Evolutionary conservation across 2,113 vertebrate species (phyloP), one percentile per base, ranked within the genome.

Genomic region (Saimiri boliviensis): DNA sequence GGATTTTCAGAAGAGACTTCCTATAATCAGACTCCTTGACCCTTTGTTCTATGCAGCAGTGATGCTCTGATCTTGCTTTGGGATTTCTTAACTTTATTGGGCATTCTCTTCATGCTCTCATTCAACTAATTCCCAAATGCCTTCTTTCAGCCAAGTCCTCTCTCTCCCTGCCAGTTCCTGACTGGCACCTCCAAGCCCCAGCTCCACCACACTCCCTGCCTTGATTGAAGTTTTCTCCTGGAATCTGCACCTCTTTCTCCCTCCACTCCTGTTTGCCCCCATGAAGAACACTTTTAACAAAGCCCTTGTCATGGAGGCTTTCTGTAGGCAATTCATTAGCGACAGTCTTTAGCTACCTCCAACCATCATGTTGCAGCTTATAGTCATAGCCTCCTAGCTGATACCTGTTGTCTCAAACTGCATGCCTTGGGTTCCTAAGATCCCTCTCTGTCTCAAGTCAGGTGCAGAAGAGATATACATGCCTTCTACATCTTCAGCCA

Each of bases 261-360:
- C 17, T 30, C 25, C 32, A 45, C 14, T 14, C 49, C 16, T 7
- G 4, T 32, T 47, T 8, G 14, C 5, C 11, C 49, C 25, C 19
- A 45, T n/a, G 23, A 97, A 86, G 56, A 76, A 84, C 21, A 66
- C 79, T 93, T 85, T 91, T 66, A 89, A 45, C 40, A 94, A 94
- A 89, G 52, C 30, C 32, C 37, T 88, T 88, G 9, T 93, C 49
- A 82, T 16, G 81, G 71, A 19, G 16, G 20, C 13, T 91, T 95
- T 95, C 56, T 74, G 30, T 77, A 77, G 52, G 16, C 52, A 82
- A 56, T 94, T 93, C 83, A 52, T 20, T 73, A 19, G 45, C 1
- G 3, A n/a, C 9, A 30, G 6, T 56, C 63, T 89, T 80, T 92
- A 30, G 52, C 30, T 71, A 92, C 9, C 25, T 1, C 7, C 45